Evolutionary conservation across 2,888 invertebrate species (phyloP).

Genomic region (Perdita meconis): DNA sequence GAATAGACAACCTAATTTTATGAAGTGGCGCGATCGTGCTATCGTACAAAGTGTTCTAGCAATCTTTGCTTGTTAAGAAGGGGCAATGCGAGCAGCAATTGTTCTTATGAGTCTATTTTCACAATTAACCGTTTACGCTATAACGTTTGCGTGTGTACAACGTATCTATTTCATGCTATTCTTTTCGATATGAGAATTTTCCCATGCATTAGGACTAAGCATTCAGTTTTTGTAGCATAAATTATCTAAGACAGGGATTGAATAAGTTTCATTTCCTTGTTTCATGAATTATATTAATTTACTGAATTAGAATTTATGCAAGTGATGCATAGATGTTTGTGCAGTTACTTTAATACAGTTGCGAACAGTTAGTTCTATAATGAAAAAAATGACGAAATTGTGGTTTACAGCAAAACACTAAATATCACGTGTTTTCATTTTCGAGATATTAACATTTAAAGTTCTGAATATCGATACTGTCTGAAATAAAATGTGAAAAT

Average conservation of each 20-base stretch:
- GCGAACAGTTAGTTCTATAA: no score
- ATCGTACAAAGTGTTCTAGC: not conserved
- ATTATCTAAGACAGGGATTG: not conserved
- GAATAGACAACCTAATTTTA: constrained; percentile 16
- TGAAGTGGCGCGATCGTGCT: constrained; percentile 5
- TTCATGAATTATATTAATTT: no score
- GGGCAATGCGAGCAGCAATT: constrained; percentile 6
- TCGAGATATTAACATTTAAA: no score
- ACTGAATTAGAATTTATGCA: no score
- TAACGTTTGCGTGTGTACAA: not conserved
- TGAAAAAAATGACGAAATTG: no score
- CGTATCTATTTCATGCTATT: not conserved
- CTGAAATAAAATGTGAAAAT: no score
- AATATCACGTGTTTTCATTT: no score
- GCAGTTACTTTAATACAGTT: no score
- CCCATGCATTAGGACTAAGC: not conserved
- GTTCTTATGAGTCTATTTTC: constrained; percentile 16
- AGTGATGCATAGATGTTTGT: no score
- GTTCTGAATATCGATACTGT: no score
- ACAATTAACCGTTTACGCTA: not conserved
- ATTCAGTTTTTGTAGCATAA: not conserved
- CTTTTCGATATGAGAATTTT: not conserved
- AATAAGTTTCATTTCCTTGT: no score
- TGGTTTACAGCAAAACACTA: no score
- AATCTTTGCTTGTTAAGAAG: constrained; percentile 4